phyloP scores from a whole-genome alignment of 2,113 vertebrate genomes.

The Hydrolagus affinis region DNA sequence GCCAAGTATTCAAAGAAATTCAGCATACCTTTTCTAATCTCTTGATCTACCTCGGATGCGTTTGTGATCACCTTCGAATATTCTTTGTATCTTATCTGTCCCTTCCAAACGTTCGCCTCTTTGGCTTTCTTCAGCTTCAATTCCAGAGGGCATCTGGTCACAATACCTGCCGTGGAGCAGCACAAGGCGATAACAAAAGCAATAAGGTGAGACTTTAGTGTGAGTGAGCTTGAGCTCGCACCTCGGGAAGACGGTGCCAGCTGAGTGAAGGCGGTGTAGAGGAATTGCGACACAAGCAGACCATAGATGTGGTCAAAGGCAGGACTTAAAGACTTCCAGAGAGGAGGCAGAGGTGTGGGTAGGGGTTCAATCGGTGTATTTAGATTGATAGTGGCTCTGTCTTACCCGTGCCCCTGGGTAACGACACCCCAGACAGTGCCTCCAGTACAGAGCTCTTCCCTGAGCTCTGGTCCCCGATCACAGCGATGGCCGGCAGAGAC shows the following conservation, averaged over 20 bases:
- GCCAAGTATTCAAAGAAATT: too few species aligned
- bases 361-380: not conserved
- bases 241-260: too few species aligned
- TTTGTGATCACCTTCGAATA: not conserved
- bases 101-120: constrained; percentile 6
- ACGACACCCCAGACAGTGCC: constrained; percentile 44
- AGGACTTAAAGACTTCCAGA: too few species aligned
- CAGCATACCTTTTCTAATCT: not conserved
- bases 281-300: too few species aligned
- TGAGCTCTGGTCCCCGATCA: constrained; percentile 54
- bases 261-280: too few species aligned
- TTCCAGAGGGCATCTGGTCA: constrained; percentile 34
- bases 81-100: not conserved
- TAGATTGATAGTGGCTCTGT: not conserved
- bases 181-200: not conserved
- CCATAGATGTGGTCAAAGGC: too few species aligned
- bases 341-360: not conserved
- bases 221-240: too few species aligned
- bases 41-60: not conserved
- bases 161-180: constrained; percentile 16
- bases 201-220: too few species aligned
- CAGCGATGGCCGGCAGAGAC: constrained; percentile 58
- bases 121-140: constrained; percentile 20
- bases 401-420: constrained; percentile 46
- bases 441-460: constrained; percentile 49